These are phyloP conservation scores for Cottoperca gobio DNA, from an alignment of 2,797 vertebrate species.

Conservation along the genomic window DNA sequence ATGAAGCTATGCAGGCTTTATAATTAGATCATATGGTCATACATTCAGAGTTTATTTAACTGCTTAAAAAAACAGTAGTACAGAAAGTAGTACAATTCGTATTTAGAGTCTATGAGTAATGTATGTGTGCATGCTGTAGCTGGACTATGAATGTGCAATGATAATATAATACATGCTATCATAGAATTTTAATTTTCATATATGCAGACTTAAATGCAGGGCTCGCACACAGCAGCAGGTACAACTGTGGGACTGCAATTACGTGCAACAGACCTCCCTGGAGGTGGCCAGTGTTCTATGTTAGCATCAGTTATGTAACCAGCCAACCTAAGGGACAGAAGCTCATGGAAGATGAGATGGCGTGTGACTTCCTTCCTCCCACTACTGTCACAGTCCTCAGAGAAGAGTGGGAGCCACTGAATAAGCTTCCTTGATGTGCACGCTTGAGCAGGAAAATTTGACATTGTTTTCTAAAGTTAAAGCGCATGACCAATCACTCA, in stretches of 20 bases:
- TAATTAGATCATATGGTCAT: slow-evolving; percentile 12
- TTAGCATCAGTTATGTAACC: slow-evolving; percentile 77
- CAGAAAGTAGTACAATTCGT: background rate
- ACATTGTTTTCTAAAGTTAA: slow-evolving; percentile 49
- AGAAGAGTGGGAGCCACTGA: slow-evolving; percentile 56
- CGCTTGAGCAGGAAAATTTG: slow-evolving; percentile 34
- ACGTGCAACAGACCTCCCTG: slow-evolving; percentile 55
- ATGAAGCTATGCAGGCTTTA: background rate
- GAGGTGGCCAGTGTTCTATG: slow-evolving; percentile 69
- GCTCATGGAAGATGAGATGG: slow-evolving; percentile 77
- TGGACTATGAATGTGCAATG: background rate
- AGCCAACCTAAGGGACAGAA: slow-evolving; percentile 74
- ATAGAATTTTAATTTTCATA: background rate
- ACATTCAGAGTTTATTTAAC: background rate
- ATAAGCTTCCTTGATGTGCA: slow-evolving; percentile 41
- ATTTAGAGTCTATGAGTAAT: background rate
- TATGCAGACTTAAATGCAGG: background rate
- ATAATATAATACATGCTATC: background rate
- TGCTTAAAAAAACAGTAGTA: background rate
- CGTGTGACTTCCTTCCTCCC: slow-evolving; percentile 80
- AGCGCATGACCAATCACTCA: slow-evolving; percentile 39
- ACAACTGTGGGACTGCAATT: slow-evolving; percentile 41
- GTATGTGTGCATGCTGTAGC: background rate
- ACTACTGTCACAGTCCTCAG: slow-evolving; percentile 66
- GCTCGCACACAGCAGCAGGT: slow-evolving; percentile 54